Conservation (phyloP, 2,888 invertebrate genomes). For the Yponomeuta evonymella region DNA sequence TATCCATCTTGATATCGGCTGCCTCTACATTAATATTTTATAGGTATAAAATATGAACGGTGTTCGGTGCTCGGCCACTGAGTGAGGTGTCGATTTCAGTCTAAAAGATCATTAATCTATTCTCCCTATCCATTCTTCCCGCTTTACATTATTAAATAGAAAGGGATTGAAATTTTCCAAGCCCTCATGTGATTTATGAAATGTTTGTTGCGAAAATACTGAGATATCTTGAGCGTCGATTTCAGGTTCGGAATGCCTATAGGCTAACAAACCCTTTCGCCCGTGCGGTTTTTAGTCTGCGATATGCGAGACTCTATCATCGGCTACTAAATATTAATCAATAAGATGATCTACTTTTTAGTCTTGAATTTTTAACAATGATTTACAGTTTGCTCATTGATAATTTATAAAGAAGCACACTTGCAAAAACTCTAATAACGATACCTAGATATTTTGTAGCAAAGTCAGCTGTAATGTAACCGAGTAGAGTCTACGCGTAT, state of each 20-base stretch:
- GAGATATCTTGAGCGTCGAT: background rate
- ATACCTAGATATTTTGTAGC: no score
- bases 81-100: constrained; percentile 33
- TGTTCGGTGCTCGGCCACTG: constrained; percentile 21
- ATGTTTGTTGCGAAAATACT: background rate
- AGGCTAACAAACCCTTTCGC: background rate
- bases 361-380: no score
- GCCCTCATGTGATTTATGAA: constrained; percentile 25
- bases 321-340: no score
- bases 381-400: no score
- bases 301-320: no score
- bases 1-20: background rate
- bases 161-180: constrained; percentile 60
- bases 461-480: no score
- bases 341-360: no score
- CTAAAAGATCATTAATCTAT: constrained; percentile 35
- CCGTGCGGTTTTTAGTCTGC: background rate
- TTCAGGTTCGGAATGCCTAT: background rate
- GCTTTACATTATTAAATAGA: constrained; percentile 27
- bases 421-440: no score
- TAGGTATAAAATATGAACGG: constrained; percentile 3
- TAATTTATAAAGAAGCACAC: no score
- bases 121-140: constrained; percentile 2
- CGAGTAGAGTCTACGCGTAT: no score
- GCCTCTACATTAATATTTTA: constrained; percentile 4